phyloP scores from a whole-genome alignment of 2,797 vertebrate genomes.

The Hylomyscus alleni region DNA sequence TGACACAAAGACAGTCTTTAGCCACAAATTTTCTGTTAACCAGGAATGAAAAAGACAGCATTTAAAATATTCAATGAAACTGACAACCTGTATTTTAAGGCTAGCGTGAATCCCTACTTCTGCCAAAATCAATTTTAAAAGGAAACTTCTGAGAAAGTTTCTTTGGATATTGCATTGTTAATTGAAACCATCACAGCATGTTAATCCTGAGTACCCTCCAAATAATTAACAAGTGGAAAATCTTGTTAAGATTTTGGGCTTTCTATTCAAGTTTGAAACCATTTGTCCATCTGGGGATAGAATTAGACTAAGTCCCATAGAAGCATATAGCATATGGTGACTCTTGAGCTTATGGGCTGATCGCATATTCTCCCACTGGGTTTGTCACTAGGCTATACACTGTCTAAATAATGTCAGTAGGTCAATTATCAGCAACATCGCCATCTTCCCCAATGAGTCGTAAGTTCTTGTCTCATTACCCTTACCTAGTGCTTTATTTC shows the following conservation, averaged over 20 bases:
- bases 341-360: neutral
- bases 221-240: neutral
- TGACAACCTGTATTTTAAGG: neutral
- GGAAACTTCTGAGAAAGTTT: neutral
- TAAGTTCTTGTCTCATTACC: neutral
- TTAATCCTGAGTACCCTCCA: constrained; percentile 2
- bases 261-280: neutral
- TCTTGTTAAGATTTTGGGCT: neutral
- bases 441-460: neutral
- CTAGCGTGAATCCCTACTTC: neutral
- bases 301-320: neutral
- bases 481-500: neutral
- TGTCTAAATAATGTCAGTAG: neutral
- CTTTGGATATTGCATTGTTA: neutral
- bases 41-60: neutral
- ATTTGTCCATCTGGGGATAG: neutral
- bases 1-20: neutral
- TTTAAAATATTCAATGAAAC: neutral
- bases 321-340: neutral
- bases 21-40: neutral
- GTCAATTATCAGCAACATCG: neutral
- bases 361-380: neutral
- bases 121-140: constrained; percentile 18
- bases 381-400: neutral
- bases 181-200: neutral